A percentile compares a stretch with the other conserved stretches of the same genome.
phyloP scores from a whole-genome alignment of 2,888 invertebrate genomes.

The Phasia obesa region DNA sequence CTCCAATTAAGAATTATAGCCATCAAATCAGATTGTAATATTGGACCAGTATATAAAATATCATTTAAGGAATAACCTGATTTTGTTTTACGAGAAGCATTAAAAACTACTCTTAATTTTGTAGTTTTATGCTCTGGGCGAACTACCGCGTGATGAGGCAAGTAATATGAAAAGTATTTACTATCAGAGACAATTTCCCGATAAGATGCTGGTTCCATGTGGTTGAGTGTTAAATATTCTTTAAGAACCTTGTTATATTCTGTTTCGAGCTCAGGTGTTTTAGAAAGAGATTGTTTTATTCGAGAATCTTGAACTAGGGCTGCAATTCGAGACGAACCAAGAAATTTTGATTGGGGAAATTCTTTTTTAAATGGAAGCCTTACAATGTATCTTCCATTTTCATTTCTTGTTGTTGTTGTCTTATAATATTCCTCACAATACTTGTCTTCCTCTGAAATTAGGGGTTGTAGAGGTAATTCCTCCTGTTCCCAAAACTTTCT shows the following conservation, averaged over 20 bases:
- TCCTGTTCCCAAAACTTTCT: conserved; percentile 1
- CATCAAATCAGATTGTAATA: neutral
- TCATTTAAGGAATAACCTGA: too few species aligned
- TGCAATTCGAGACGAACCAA: neutral
- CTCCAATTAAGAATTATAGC: neutral
- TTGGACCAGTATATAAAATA: too few species aligned
- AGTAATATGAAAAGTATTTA: too few species aligned
- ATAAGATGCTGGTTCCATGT: too few species aligned
- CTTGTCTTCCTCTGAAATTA: neutral
- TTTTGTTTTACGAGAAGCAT: too few species aligned
- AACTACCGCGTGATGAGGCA: too few species aligned
- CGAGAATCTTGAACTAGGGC: neutral
- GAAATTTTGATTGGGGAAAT: neutral
- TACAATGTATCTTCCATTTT: neutral
- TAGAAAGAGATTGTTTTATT: neutral
- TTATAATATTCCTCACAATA: neutral
- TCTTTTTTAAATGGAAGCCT: neutral
- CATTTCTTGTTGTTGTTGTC: neutral
- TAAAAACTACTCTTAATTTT: too few species aligned
- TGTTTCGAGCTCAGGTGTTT: neutral
- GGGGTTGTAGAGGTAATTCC: neutral
- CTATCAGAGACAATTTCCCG: neutral
- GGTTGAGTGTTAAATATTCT: too few species aligned
- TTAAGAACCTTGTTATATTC: too few species aligned
- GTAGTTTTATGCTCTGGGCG: neutral